A percentile compares a stretch with the other conserved stretches of the same genome.
These are phyloP conservation scores for Scaptodrosophila latifasciaeformis DNA, from an alignment of 2,888 invertebrate species.

Conservation along the genomic window DNA sequence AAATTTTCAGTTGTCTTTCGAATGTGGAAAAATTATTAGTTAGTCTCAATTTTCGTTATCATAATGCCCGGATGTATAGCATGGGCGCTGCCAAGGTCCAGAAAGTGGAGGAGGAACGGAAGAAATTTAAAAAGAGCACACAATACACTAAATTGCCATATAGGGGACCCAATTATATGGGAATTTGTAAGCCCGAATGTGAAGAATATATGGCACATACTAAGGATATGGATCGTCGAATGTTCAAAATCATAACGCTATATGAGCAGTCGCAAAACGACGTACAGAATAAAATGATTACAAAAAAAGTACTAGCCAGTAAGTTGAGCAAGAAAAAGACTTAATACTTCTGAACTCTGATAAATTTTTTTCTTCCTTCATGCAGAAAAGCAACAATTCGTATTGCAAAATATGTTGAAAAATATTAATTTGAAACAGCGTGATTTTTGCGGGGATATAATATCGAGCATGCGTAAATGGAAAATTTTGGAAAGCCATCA, in stretches of 20 bases:
- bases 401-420: too few relatives aligned
- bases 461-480: slow-evolving; percentile 65
- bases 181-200: slow-evolving; percentile 26
- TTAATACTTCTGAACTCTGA: too few relatives aligned
- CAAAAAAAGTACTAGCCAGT: neutral
- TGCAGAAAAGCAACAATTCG: too few relatives aligned
- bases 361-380: neutral
- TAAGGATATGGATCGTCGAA: slow-evolving; percentile 40
- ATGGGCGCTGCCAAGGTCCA: slow-evolving; percentile 16
- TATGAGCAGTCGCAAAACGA: slow-evolving; percentile 34
- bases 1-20: slow-evolving; percentile 51
- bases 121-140: slow-evolving; percentile 17
- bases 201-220: neutral
- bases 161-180: slow-evolving; percentile 42
- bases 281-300: neutral
- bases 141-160: slow-evolving; percentile 45
- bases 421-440: too few relatives aligned
- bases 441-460: slow-evolving; percentile 54
- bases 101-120: slow-evolving; percentile 9
- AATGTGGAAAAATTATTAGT: slow-evolving; percentile 61
- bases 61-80: slow-evolving; percentile 44
- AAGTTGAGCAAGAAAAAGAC: too few relatives aligned
- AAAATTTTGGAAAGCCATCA: slow-evolving; percentile 41
- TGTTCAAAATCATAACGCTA: slow-evolving; percentile 42
- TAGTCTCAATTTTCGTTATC: slow-evolving; percentile 55